Evolutionary conservation across 2,888 invertebrate genomes (phyloP), one percentile per base, ranked within the genome.

Genomic region (Lapara coniferarum): DNA sequence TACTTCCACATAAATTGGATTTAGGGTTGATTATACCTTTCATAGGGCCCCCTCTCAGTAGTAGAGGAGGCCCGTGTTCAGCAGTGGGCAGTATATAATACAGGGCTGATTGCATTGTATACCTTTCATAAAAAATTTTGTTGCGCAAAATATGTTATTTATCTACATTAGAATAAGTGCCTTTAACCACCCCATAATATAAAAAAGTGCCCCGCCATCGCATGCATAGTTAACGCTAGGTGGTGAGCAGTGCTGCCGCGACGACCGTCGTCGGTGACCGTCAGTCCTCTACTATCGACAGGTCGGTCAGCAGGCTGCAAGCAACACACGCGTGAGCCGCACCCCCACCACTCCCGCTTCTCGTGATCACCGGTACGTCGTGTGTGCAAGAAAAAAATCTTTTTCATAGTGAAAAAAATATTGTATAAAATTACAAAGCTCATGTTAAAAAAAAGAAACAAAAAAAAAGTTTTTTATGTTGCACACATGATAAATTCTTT

Each of bases 281-380:
- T 66, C 91, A 93, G 86, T 93, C 93, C 87, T 94, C 94, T 82
- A 92, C 93, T 85, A 94, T 94, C 84, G 82, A 84, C 78, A 94
- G 93, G 84, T 93, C 92, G 81, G 92, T 93, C 91, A 93, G 92
- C 80, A 93, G 91, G 89, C 93, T 94, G 94, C 86, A 93, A 92
- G 87, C 84, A 91, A 91, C 82, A 71, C 71, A 78, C 72, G 74
- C 76, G 84, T 89, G 84, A 88, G 81, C 81, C 75, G 69, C 71
- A 66, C 70, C 68, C 52, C 71, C 30, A 30, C 69, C 69, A 56
- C 69, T 59, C 73, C 72, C 67, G 63, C 46, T 51, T 52, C 57
- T 51, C 57, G n/a, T 19, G 8, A 14, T 25, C 30, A n/a, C 12
- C 12, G 19, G 49, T 44, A 16, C 51, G 67, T 57, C 63, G 66